Conservation (phyloP, 2,888 invertebrate species). For the Drosophila ustulata region DNA sequence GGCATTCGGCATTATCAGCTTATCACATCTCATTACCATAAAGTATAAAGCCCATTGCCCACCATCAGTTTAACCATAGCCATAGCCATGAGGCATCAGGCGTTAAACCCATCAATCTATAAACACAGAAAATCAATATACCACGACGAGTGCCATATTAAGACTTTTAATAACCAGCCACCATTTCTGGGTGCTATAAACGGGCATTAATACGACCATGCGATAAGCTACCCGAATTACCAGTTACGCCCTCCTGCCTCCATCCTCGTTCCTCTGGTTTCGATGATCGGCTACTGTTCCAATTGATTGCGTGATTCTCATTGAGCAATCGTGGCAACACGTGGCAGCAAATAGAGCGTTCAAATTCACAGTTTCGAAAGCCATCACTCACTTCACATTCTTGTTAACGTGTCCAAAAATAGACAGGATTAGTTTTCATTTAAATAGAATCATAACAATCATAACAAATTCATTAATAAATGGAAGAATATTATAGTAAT, state of each 20-base stretch:
- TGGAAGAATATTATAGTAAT: too few relatives aligned
- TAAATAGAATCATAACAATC: not conserved
- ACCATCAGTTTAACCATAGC: not conserved
- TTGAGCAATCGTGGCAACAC: constrained; percentile 27
- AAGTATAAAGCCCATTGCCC: constrained; percentile 24
- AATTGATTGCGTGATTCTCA: constrained; percentile 32
- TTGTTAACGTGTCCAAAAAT: not conserved
- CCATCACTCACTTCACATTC: not conserved
- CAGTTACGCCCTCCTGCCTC: constrained; percentile 5
- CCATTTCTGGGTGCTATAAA: constrained; percentile 56
- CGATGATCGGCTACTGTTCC: constrained; percentile 2
- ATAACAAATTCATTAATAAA: too few relatives aligned
- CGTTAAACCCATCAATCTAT: constrained; percentile 51
- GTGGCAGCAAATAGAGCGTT: constrained; percentile 23
- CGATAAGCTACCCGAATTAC: constrained; percentile 47
- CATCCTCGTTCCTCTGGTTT: not conserved
- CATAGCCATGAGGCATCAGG: not conserved
- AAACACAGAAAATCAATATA: constrained; percentile 64
- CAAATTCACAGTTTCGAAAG: not conserved
- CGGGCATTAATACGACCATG: constrained; percentile 33
- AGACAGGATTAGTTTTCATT: not conserved
- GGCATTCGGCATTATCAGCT: constrained; percentile 56
- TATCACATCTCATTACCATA: constrained; percentile 58
- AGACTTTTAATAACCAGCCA: constrained; percentile 67
- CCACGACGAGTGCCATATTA: constrained; percentile 38